A percentile compares a stretch with the other conserved stretches of the same genome.
These are phyloP conservation scores for Pomacea maculata DNA, from an alignment of 1,140 invertebrate species.

Conservation along the genomic window DNA sequence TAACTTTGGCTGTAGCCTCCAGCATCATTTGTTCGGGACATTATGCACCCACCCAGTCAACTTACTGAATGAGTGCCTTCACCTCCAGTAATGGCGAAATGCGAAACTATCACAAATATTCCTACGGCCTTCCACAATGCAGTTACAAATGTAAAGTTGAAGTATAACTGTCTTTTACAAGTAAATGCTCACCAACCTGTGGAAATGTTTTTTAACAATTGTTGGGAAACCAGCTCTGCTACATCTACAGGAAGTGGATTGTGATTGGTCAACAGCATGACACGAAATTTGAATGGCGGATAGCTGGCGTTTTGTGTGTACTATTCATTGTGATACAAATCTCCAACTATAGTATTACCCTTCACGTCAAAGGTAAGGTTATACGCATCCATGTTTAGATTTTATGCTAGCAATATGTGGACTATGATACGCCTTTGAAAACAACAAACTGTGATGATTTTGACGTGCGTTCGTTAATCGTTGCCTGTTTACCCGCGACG, in stretches of 20 bases:
- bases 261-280: constrained; percentile 1
- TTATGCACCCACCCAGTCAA: constrained; percentile 26
- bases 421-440: too few relatives aligned
- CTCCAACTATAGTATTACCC: too few relatives aligned
- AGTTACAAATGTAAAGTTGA: not conserved
- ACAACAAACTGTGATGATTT: too few relatives aligned
- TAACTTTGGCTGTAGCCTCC: constrained; percentile 70
- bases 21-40: constrained; percentile 52
- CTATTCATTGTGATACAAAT: too few relatives aligned
- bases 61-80: constrained; percentile 12
- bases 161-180: too few relatives aligned
- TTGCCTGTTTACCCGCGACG: too few relatives aligned
- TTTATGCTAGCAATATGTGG: too few relatives aligned
- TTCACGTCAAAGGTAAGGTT: too few relatives aligned
- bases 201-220: not conserved
- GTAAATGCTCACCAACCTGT: not conserved
- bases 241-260: not conserved
- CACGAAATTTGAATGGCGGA: constrained; percentile 21
- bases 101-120: constrained; percentile 13
- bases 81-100: constrained; percentile 19
- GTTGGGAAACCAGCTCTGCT: not conserved
- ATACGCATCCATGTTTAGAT: too few relatives aligned
- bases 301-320: not conserved
- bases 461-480: too few relatives aligned
- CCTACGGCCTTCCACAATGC: not conserved